These are phyloP conservation scores for Ailuropoda melanoleuca DNA, from an alignment of 2,113 vertebrate species.

Conservation along the genomic window DNA sequence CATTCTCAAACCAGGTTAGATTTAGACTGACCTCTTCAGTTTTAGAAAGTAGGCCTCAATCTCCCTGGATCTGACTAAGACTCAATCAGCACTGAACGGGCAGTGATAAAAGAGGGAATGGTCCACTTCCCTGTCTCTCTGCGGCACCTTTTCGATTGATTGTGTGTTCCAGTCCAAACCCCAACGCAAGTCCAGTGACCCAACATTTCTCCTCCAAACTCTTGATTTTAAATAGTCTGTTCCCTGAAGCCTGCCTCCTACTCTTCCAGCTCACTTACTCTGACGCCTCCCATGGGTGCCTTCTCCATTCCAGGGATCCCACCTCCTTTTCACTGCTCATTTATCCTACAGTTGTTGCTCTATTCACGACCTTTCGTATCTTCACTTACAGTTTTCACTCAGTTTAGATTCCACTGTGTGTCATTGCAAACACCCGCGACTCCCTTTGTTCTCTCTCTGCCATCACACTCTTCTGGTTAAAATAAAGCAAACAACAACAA, in stretches of 20 bases:
- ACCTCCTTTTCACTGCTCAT: background rate
- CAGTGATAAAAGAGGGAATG: background rate
- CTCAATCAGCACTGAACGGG: background rate
- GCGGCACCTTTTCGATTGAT: background rate
- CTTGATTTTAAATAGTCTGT: background rate
- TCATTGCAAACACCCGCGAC: background rate
- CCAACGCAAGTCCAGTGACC: background rate
- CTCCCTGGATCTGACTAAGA: background rate
- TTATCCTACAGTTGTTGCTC: background rate
- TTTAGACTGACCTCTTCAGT: background rate
- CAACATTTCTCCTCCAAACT: background rate
- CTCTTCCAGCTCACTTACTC: background rate
- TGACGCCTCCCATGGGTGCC: background rate
- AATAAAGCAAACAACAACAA: background rate
- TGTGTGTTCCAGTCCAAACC: background rate
- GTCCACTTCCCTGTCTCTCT: background rate
- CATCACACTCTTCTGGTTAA: background rate
- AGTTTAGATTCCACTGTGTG: background rate
- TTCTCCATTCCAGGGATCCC: background rate
- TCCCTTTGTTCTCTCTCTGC: background rate
- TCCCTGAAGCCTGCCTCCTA: background rate
- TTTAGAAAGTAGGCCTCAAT: background rate
- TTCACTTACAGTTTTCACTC: background rate
- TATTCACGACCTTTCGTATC: background rate
- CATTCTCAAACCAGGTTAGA: background rate